phyloP scores from a whole-genome alignment of 2,797 vertebrate species.

The Intellagama lesueurii region DNA sequence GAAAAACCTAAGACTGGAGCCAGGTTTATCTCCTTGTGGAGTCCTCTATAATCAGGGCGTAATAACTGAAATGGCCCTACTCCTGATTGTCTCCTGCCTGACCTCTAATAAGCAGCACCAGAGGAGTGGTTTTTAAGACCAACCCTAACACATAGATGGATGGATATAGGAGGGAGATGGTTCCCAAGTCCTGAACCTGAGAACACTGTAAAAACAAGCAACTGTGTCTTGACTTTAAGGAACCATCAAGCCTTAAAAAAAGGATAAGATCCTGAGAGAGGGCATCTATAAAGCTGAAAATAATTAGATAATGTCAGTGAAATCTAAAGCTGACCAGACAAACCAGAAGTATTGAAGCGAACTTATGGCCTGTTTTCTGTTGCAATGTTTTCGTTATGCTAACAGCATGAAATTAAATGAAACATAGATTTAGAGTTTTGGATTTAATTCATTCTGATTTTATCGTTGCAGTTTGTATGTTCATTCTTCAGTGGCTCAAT shows the following conservation, averaged over 20 bases:
- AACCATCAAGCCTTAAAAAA: background rate
- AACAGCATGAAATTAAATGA: background rate
- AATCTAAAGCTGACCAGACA: background rate
- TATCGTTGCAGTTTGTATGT: conserved; percentile 91
- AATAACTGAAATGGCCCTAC: background rate
- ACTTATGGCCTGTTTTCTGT: background rate
- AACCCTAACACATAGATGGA: background rate
- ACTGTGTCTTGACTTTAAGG: background rate
- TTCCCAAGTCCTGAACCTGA: background rate
- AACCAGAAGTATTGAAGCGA: background rate
- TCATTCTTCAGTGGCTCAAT: conserved; percentile 96
- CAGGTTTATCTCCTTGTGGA: background rate
- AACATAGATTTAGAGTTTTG: background rate
- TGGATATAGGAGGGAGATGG: background rate
- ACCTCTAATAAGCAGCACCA: background rate
- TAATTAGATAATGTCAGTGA: background rate
- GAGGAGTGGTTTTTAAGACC: too few species aligned
- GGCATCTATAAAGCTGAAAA: background rate
- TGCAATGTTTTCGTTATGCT: background rate
- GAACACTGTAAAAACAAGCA: background rate
- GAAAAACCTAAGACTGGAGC: background rate
- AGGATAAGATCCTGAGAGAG: background rate
- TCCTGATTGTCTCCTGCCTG: background rate
- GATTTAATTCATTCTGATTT: conserved; percentile 69
- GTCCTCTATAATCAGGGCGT: background rate